Evolutionary conservation across 2,113 vertebrate species (phyloP).

Genomic region (Phylloscopus trochiloides): DNA sequence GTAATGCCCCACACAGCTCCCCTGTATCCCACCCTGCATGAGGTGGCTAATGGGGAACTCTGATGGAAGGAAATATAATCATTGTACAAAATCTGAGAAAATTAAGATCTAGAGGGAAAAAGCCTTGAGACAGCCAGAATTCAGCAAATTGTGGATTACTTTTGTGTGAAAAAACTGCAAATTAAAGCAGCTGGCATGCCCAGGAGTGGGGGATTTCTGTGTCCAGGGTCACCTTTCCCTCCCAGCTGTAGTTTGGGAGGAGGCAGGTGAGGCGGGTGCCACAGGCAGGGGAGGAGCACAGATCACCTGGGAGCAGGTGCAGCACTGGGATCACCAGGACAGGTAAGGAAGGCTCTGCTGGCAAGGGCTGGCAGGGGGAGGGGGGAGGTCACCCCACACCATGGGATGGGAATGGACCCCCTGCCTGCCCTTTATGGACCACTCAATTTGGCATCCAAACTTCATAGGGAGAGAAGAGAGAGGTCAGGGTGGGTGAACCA

Average conservation of each 20-base stretch:
- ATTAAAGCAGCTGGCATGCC: rapidly evolving
- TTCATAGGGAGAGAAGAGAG: background rate
- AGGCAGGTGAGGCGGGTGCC: background rate
- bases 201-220: no score
- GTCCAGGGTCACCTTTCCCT: no score
- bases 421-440: background rate
- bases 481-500: background rate
- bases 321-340: background rate
- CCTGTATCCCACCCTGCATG: rapidly evolving
- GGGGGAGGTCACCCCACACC: rapidly evolving
- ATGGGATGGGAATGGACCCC: no score
- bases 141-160: rapidly evolving
- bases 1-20: background rate
- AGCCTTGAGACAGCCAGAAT: background rate
- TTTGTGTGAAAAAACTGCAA: background rate
- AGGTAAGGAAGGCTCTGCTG: background rate
- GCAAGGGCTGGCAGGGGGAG: background rate
- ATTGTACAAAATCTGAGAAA: background rate
- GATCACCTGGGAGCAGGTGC: slow-evolving; percentile 1
- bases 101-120: rapidly evolving
- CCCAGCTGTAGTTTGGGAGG: background rate
- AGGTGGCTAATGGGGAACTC: no score
- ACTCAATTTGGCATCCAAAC: background rate
- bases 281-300: slow-evolving; percentile 36
- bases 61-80: background rate